Conservation (phyloP, 2,888 invertebrate species). For the Papilio demoleus region DNA sequence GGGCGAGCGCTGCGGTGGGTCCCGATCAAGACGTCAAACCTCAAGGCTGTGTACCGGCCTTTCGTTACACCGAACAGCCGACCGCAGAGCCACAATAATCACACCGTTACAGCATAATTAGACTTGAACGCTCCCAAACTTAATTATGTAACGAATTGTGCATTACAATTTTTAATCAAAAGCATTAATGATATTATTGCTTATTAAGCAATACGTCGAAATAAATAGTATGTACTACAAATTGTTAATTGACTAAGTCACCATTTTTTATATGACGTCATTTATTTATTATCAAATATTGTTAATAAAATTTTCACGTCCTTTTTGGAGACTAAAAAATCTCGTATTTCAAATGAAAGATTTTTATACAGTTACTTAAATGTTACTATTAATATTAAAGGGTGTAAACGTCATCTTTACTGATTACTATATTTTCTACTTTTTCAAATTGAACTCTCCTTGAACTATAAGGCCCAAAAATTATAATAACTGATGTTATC, state of each 20-base stretch:
- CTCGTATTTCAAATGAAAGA: too few species aligned
- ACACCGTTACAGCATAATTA: constrained; percentile 62
- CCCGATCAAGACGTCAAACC: constrained; percentile 83
- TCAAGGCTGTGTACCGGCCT: constrained; percentile 74
- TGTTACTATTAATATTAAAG: too few species aligned
- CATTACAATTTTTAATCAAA: constrained; percentile 23
- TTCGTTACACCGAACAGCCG: constrained; percentile 66
- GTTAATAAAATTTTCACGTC: too few species aligned
- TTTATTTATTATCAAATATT: too few species aligned
- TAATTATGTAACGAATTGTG: constrained; percentile 45
- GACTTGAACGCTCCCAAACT: constrained; percentile 48
- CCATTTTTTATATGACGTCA: too few species aligned
- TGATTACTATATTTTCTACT: neutral
- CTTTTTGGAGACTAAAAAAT: too few species aligned
- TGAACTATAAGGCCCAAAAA: too few species aligned
- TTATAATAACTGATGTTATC: constrained; percentile 11
- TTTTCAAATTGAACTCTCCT: neutral
- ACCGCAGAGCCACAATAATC: constrained; percentile 63
- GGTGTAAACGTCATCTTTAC: too few species aligned
- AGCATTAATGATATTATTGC: constrained; percentile 27
- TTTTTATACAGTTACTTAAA: too few species aligned
- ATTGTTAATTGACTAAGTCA: too few species aligned
- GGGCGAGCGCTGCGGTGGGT: constrained; percentile 79
- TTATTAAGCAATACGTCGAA: neutral
- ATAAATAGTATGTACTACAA: too few species aligned